phyloP scores from a whole-genome alignment of 2,113 vertebrate genomes.

The Crocuta crocuta region DNA sequence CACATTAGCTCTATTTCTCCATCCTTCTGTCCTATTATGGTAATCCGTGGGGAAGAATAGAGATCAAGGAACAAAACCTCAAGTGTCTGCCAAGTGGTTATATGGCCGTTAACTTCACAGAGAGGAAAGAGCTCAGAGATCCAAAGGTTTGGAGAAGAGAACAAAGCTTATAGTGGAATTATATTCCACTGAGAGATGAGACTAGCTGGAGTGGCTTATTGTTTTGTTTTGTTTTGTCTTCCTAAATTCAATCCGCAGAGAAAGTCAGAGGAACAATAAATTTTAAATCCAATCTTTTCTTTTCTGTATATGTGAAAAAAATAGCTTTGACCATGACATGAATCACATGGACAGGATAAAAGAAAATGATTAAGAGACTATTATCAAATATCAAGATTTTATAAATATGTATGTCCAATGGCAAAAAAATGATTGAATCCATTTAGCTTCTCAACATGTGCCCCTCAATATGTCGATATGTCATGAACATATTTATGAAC shows the following conservation, averaged over 20 bases:
- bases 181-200: neutral
- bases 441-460: neutral
- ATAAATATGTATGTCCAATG: neutral
- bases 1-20: constrained; percentile 27
- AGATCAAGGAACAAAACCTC: neutral
- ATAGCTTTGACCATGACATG: neutral
- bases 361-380: neutral
- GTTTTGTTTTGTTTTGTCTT: neutral
- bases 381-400: neutral
- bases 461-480: neutral
- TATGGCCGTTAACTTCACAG: neutral
- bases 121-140: too few relatives aligned
- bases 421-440: neutral
- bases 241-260: neutral
- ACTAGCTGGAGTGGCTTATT: neutral
- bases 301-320: neutral
- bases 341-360: neutral
- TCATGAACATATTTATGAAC: neutral
- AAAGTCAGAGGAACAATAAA: neutral
- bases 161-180: neutral
- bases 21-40: neutral
- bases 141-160: neutral
- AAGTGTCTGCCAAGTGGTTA: neutral
- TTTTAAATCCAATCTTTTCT: neutral
- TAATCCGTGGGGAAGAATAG: constrained; percentile 7